Percentiles rank a stretch among this genome's conserved stretches.
phyloP scores from a whole-genome alignment of 2,113 vertebrate species.

The Psilopsiagon aurifrons region DNA sequence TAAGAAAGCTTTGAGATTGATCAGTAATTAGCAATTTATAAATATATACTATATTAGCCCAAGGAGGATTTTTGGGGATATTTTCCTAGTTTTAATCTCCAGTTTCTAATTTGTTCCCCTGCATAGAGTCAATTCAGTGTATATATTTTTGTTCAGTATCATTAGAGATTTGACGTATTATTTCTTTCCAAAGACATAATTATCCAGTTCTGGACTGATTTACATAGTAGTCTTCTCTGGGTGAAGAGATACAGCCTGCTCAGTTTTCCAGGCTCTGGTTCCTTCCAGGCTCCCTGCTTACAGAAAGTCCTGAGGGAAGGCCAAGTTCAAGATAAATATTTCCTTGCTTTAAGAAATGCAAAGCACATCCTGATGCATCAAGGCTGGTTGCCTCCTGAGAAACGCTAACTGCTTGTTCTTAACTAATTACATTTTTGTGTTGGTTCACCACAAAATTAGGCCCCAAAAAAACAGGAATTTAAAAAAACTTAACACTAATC shows the following conservation, averaged over 20 bases:
- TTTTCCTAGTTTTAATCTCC: not conserved
- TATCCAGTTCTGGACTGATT: not conserved
- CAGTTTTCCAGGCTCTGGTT: slow-evolving; percentile 11
- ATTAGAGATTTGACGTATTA: not conserved
- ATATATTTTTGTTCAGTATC: not conserved
- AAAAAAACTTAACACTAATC: not conserved
- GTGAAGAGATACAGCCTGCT: not conserved
- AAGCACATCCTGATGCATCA: not conserved
- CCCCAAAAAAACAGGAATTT: not conserved
- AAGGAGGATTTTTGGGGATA: not conserved
- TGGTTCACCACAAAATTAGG: slow-evolving; percentile 1
- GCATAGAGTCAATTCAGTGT: not conserved
- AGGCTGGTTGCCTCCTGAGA: slow-evolving; percentile 20
- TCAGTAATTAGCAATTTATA: not conserved
- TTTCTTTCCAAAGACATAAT: not conserved
- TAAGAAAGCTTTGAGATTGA: not conserved
- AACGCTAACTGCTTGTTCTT: slow-evolving; percentile 20
- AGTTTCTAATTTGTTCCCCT: not conserved
- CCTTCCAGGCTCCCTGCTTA: slow-evolving; percentile 6
- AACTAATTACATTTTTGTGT: slow-evolving; percentile 1
- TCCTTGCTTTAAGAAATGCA: slow-evolving; percentile 19
- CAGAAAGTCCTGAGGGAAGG: slow-evolving; percentile 13
- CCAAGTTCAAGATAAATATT: slow-evolving; percentile 29
- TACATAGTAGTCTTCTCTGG: not conserved
- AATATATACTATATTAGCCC: not conserved